Conservation (phyloP, 2,888 invertebrate species). For the Graphium colonna region DNA sequence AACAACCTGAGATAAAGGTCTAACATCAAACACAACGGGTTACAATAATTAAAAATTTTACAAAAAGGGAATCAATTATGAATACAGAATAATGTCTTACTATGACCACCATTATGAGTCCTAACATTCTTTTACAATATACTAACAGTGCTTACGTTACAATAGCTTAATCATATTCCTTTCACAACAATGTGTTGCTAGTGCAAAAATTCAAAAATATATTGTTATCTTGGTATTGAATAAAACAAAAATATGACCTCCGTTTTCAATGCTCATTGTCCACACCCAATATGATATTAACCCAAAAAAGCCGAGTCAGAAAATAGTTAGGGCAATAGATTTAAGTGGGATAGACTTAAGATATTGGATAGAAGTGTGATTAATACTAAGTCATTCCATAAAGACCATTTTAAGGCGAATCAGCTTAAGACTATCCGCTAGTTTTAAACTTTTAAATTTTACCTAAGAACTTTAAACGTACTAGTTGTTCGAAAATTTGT, state of each 20-base stretch:
- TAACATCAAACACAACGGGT: neutral
- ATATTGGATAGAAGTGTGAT: slow-evolving; percentile 1
- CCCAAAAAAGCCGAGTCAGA: neutral
- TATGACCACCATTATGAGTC: neutral
- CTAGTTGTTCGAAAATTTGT: slow-evolving; percentile 63
- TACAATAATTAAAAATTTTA: neutral
- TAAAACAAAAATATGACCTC: neutral
- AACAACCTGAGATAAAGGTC: neutral
- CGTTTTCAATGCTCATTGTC: slow-evolving; percentile 4
- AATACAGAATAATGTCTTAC: too few relatives aligned
- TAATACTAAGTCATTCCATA: slow-evolving; percentile 48
- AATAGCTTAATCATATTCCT: slow-evolving; percentile 2
- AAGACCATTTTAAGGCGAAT: slow-evolving; percentile 54
- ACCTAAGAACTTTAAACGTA: slow-evolving; percentile 62
- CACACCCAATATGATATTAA: slow-evolving; percentile 1
- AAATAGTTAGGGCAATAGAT: slow-evolving; percentile 1
- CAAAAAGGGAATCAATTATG: neutral
- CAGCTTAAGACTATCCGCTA: slow-evolving; percentile 56
- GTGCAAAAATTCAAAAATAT: slow-evolving; percentile 24
- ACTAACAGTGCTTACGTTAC: neutral
- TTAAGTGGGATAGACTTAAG: neutral
- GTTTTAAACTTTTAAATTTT: slow-evolving; percentile 48
- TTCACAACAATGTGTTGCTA: slow-evolving; percentile 23
- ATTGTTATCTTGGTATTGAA: slow-evolving; percentile 9
- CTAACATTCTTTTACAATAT: neutral